phyloP scores from a whole-genome alignment of 2,888 invertebrate genomes.

The Drymonia ruficornis region DNA sequence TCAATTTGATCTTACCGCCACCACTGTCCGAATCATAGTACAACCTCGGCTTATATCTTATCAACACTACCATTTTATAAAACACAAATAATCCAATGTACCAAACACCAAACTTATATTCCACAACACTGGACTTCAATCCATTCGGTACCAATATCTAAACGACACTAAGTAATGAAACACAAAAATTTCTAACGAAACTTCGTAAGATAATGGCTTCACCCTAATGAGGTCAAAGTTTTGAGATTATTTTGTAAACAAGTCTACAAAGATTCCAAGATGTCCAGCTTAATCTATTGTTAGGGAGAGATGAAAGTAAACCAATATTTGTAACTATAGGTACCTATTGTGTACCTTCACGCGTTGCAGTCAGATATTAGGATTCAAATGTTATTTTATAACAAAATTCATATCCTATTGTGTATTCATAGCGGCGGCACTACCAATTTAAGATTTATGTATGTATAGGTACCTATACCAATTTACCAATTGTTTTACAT shows the following conservation, averaged over 20 bases:
- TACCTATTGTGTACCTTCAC: background rate
- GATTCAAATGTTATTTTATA: too few relatives aligned
- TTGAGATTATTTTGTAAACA: conserved; percentile 24
- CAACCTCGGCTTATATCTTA: conserved; percentile 14
- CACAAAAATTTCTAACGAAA: conserved; percentile 17
- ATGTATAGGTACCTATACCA: too few relatives aligned
- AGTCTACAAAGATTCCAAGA: conserved; percentile 25
- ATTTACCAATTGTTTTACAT: too few relatives aligned
- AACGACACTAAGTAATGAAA: conserved; percentile 29
- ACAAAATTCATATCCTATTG: too few relatives aligned
- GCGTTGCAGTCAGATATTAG: too few relatives aligned
- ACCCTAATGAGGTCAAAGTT: conserved; percentile 42
- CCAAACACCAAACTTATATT: conserved; percentile 6
- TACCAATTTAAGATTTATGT: too few relatives aligned
- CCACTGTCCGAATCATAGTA: conserved; percentile 10
- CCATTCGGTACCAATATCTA: conserved; percentile 13
- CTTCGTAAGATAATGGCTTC: background rate
- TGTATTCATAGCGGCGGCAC: too few relatives aligned
- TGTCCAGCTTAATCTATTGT: conserved; percentile 2
- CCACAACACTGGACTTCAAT: conserved; percentile 11
- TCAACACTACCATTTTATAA: conserved; percentile 13
- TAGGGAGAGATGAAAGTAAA: background rate
- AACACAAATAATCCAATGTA: background rate
- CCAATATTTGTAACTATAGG: background rate
- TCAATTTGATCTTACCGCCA: conserved; percentile 9